A percentile compares a stretch with the other conserved stretches of the same genome.
Conservation (phyloP, 2,888 invertebrate genomes). For the Salpingus planirostris region DNA sequence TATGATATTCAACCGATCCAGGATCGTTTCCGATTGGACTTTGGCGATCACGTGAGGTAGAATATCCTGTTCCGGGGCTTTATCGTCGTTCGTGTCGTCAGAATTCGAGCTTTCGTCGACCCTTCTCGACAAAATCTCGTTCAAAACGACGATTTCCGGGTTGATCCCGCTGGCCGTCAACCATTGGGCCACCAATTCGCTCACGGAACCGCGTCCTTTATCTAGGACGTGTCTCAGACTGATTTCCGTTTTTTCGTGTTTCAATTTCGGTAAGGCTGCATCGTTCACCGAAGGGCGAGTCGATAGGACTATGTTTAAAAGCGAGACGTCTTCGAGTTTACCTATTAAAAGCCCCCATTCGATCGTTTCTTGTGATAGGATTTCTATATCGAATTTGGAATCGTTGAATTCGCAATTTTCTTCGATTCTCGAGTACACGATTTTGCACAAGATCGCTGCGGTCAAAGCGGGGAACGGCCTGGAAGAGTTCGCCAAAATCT, state of each 20-base stretch:
- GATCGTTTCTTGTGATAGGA: slow-evolving; percentile 73
- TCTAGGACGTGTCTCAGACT: slow-evolving; percentile 58
- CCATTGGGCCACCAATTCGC: slow-evolving; percentile 84
- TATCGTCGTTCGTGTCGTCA: slow-evolving; percentile 21
- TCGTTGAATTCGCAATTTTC: too few relatives aligned
- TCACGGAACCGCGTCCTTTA: slow-evolving; percentile 70
- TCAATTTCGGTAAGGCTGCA: slow-evolving; percentile 46
- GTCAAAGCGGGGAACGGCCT: slow-evolving; percentile 72
- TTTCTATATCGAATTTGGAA: slow-evolving; percentile 36
- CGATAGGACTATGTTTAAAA: slow-evolving; percentile 62
- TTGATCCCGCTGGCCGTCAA: slow-evolving; percentile 63
- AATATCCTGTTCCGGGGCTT: slow-evolving; percentile 8
- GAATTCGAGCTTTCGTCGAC: slow-evolving; percentile 19
- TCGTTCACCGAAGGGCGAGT: slow-evolving; percentile 40
- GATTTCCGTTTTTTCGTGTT: slow-evolving; percentile 49
- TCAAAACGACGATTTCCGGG: slow-evolving; percentile 52
- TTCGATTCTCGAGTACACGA: slow-evolving; percentile 53
- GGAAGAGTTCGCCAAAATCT: slow-evolving; percentile 60
- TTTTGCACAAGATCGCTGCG: slow-evolving; percentile 75
- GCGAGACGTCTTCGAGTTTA: slow-evolving; percentile 80
- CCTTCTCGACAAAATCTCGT: slow-evolving; percentile 37
- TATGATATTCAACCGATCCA: slow-evolving; percentile 55
- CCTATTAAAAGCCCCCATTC: slow-evolving; percentile 81
- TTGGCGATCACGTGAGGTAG: slow-evolving; percentile 13
- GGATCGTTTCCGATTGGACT: slow-evolving; percentile 39